Evolutionary conservation across 1,140 invertebrate genomes (phyloP).

Genomic region (Zaprionus nigranus): DNA sequence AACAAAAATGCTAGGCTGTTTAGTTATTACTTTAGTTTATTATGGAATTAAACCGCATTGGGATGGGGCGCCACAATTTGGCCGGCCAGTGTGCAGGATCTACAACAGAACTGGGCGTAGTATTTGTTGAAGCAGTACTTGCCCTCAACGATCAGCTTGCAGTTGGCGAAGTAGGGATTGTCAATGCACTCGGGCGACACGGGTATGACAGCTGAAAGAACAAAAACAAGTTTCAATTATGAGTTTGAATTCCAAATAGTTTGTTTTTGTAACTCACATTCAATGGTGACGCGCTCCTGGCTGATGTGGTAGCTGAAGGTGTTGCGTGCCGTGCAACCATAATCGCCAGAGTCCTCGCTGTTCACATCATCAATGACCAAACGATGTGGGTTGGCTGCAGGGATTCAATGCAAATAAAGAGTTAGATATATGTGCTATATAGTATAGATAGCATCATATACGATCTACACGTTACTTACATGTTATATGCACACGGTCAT

Average conservation of each 20-base stretch:
- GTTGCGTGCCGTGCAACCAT: conserved; percentile 92
- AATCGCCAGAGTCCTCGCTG: conserved; percentile 89
- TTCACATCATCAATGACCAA: conserved; percentile 88
- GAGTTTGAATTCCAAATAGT: too few species aligned
- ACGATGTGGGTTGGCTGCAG: conserved; percentile 86
- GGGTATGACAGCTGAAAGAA: conserved; percentile 87
- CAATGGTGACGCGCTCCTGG: conserved; percentile 88
- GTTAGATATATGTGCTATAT: not conserved
- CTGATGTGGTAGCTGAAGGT: conserved; percentile 87
- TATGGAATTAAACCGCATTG: conserved; percentile 73
- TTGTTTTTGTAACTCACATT: conserved; percentile 86
- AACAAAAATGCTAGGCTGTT: conserved; percentile 55
- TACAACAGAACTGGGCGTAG: conserved; percentile 97
- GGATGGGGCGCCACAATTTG: conserved; percentile 84
- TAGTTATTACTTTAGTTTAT: conserved; percentile 35
- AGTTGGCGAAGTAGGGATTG: conserved; percentile 95
- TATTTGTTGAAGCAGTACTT: conserved; percentile 94
- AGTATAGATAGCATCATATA: not conserved
- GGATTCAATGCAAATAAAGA: not conserved
- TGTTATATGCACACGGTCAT: conserved; percentile 72
- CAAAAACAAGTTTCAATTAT: not conserved
- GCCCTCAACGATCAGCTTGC: conserved; percentile 92
- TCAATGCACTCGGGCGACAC: conserved; percentile 93
- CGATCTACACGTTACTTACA: conserved; percentile 29
- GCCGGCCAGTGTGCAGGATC: conserved; percentile 94